Evolutionary conservation across 2,113 vertebrate species (phyloP), one percentile per base, ranked within the genome.

Genomic region (Xenopus borealis): DNA sequence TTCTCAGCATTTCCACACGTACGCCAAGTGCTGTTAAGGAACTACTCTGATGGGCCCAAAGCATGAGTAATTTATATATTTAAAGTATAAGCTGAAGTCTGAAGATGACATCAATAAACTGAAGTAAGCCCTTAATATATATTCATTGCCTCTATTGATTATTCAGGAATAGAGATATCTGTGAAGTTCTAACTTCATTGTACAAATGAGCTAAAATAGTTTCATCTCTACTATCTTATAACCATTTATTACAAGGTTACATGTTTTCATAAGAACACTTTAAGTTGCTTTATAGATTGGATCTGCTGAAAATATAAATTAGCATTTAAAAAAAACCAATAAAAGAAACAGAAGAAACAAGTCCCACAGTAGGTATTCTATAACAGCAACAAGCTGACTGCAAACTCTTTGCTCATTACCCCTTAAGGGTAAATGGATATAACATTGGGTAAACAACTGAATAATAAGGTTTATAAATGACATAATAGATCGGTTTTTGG

Each of bases 11-110:
- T 16, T 68, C 66, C 47, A 47, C 19, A 12, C 46, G 5, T 23
- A 47, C 45, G 23, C 20, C 65, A 66, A 50, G 45, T 23, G 47
- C 65, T 20, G 23, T 52, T 27, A 50, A 50, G 14, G 47, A 13
- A 12, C 47, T 18, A 52, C 47, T 68, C 14, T 67, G 19, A 53
- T 53, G 3, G 20, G 20, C 20, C 27, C 66, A 46, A 27, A 16
- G 19, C 20, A 68, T 52, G 14, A 17, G 46, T 68, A 68, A 68
- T 68, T 68, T 52, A 68, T 68, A 23, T 68, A 50, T 68, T 50
- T 50, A 68, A 50, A 68, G 66, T 30, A 68, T 68, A 19, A 66
- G 46, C 23, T 47, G 47, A 50, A 50, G 18, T 45, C 23, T 47
- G 47, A 50, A 50, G 45, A 68, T 13, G 47, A 68, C 47, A 68